A percentile compares a stretch with the other conserved stretches of the same genome.
These are phyloP conservation scores for Hesperia comma DNA, from an alignment of 2,888 invertebrate genomes.

Conservation along the genomic window DNA sequence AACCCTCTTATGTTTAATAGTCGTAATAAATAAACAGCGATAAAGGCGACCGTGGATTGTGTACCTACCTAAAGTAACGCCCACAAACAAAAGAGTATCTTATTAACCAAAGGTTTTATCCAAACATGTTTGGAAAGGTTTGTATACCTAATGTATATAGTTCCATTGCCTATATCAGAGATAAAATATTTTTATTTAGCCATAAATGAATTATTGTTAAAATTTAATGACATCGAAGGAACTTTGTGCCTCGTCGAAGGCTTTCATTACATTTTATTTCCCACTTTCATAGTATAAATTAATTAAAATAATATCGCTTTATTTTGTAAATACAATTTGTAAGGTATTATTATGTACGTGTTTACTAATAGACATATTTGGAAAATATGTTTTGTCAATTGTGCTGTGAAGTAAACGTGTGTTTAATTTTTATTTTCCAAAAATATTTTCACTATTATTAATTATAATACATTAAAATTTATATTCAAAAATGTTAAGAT, in stretches of 20 bases:
- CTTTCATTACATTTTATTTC: conserved; percentile 58
- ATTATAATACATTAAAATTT: conserved; percentile 9
- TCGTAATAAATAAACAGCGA: conserved; percentile 8
- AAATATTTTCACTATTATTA: conserved; percentile 28
- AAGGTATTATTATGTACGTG: conserved; percentile 77
- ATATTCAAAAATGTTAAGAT: conserved; percentile 9
- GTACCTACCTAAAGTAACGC: conserved; percentile 4
- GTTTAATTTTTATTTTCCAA: conserved; percentile 64
- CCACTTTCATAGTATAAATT: conserved; percentile 60
- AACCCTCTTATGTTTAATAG: conserved; percentile 4
- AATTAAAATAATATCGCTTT: conserved; percentile 69
- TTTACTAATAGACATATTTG: conserved; percentile 82
- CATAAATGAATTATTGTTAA: neutral
- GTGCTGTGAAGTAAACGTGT: conserved; percentile 74
- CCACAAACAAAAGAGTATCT: conserved; percentile 2
- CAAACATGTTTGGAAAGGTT: conserved; percentile 9
- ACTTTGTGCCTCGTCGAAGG: conserved; percentile 14
- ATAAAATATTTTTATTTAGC: neutral
- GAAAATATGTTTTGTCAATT: conserved; percentile 84
- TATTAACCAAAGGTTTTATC: conserved; percentile 7
- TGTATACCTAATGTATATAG: conserved; percentile 5
- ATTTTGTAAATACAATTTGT: conserved; percentile 82
- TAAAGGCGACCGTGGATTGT: neutral
- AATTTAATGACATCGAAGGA: conserved; percentile 18
- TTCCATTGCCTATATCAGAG: neutral